Evolutionary conservation across 2,888 invertebrate genomes (phyloP).

Genomic region (Eueremaeus valkanovi): DNA sequence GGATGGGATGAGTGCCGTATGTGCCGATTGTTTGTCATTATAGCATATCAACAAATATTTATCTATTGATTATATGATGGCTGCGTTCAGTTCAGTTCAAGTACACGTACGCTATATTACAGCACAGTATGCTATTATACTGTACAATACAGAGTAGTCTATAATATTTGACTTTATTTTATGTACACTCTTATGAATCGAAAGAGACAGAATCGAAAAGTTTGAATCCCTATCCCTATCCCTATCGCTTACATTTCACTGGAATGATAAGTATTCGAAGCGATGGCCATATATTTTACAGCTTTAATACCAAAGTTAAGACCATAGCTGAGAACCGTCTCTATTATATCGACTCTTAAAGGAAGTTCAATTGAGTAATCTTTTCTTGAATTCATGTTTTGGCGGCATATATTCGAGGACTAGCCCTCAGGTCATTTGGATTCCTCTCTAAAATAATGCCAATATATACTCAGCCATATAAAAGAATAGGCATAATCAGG

Average conservation of each 20-base stretch:
- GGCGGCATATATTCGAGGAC: background rate
- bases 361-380: constrained; percentile 19
- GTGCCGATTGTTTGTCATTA: constrained; percentile 26
- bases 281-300: background rate
- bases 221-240: no score
- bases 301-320: background rate
- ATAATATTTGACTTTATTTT: no score
- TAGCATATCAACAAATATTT: constrained; percentile 10
- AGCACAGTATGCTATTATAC: no score
- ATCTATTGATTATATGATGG: constrained; percentile 10
- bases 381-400: constrained; percentile 14
- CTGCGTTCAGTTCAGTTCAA: constrained; percentile 1
- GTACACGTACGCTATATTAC: background rate
- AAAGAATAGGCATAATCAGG: no score
- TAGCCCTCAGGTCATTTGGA: background rate
- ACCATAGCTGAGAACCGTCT: background rate
- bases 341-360: constrained; percentile 10
- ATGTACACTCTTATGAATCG: no score
- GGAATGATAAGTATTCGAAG: no score
- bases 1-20: constrained; percentile 4
- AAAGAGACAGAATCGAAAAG: no score
- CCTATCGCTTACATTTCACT: no score
- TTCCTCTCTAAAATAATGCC: background rate
- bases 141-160: no score
- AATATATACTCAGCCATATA: constrained; percentile 15